Conservation (phyloP, 2,113 vertebrate species). For the Chrysochloris asiatica region DNA sequence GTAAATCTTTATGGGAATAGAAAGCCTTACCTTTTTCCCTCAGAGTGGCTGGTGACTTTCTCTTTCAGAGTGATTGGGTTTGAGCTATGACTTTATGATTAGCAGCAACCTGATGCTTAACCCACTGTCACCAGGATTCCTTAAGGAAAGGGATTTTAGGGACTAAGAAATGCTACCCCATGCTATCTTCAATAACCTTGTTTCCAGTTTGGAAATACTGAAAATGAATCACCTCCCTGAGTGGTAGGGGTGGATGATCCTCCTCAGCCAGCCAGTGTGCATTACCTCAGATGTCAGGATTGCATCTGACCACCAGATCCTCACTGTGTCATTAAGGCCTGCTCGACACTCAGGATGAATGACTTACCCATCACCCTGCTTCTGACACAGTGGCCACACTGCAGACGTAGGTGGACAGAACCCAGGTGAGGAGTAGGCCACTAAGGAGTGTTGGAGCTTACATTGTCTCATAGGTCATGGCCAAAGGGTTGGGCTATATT, state of each 20-base stretch:
- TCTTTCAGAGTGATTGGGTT: too few relatives aligned
- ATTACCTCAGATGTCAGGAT: neutral
- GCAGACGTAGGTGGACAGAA: neutral
- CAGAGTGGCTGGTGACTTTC: too few relatives aligned
- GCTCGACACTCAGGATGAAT: neutral
- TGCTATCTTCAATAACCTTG: neutral
- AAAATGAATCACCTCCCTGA: neutral
- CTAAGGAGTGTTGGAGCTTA: neutral
- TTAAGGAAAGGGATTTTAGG: neutral
- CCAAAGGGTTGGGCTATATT: neutral
- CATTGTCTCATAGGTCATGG: neutral
- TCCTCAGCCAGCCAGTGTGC: too few relatives aligned
- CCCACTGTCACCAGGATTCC: neutral
- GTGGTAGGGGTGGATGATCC: too few relatives aligned
- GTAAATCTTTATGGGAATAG: too few relatives aligned
- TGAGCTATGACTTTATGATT: too few relatives aligned
- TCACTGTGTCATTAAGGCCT: neutral
- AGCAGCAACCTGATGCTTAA: too few relatives aligned
- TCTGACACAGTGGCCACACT: neutral
- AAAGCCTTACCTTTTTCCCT: too few relatives aligned
- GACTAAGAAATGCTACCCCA: neutral
- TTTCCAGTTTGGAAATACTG: neutral
- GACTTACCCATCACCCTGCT: too few relatives aligned
- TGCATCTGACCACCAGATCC: neutral
- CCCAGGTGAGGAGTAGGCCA: neutral